Conservation (phyloP, 2,888 invertebrate genomes). For the Caenorhabditis panamensis region DNA sequence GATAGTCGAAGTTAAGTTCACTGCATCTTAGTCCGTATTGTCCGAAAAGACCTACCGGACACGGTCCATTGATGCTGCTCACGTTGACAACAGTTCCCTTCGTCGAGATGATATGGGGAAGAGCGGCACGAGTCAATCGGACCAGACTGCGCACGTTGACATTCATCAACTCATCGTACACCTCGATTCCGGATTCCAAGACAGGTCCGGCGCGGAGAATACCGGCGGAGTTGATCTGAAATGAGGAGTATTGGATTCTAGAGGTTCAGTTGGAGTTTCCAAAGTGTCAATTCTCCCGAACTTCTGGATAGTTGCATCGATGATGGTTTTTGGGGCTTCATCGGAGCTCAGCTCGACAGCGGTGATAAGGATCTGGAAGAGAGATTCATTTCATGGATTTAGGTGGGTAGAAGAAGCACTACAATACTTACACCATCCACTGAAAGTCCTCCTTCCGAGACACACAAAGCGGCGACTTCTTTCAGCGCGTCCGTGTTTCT, state of each 20-base stretch:
- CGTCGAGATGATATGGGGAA: conserved; percentile 75
- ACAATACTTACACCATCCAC: conserved; percentile 64
- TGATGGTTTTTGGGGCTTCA: conserved; percentile 68
- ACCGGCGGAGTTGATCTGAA: conserved; percentile 78
- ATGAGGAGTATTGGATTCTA: not conserved
- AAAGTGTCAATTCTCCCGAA: conserved; percentile 77
- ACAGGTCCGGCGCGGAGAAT: conserved; percentile 76
- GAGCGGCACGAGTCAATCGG: conserved; percentile 74
- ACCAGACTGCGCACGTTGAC: conserved; percentile 85
- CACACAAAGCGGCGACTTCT: conserved; percentile 62
- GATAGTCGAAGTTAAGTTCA: no score
- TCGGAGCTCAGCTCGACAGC: conserved; percentile 82
- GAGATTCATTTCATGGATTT: no score
- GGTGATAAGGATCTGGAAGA: conserved; percentile 79
- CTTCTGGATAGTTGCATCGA: conserved; percentile 70
- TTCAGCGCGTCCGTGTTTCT: conserved; percentile 72
- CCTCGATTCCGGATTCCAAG: conserved; percentile 82
- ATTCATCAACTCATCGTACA: conserved; percentile 92
- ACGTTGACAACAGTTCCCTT: conserved; percentile 94
- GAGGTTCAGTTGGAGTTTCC: conserved; percentile 57
- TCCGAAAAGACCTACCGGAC: conserved; percentile 86
- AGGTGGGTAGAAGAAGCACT: no score
- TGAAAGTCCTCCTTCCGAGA: conserved; percentile 39
- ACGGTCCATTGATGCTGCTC: conserved; percentile 93
- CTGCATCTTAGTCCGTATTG: no score